Conservation (phyloP, 92 coral and sea anemone species). For the Heteractis magnifica region DNA sequence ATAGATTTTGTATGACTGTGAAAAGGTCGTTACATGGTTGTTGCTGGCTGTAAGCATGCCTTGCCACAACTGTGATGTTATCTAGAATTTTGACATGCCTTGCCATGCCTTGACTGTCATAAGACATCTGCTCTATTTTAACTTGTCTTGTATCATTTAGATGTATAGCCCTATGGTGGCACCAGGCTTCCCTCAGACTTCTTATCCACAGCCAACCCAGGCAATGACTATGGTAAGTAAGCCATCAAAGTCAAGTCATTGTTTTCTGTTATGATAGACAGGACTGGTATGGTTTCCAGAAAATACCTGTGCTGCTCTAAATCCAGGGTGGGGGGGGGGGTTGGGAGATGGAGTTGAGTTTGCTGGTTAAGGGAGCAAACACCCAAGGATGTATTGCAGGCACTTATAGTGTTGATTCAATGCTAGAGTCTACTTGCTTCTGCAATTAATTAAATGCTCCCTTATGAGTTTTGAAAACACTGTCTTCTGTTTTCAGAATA, state of each 20-base stretch:
- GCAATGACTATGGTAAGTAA: conserved; percentile 29
- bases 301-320: no score
- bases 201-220: conserved; percentile 51
- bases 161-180: conserved; percentile 61
- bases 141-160: conserved; percentile 15
- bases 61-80: no score
- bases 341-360: no score
- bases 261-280: no score
- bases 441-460: background rate
- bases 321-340: no score
- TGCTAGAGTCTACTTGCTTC: background rate
- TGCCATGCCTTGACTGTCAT: background rate
- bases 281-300: no score
- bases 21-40: no score
- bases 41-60: no score
- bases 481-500: conserved; percentile 33
- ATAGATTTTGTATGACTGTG: no score
- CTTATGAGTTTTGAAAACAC: background rate
- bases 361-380: no score
- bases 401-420: background rate
- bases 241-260: background rate
- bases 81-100: no score
- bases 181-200: conserved; percentile 66
- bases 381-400: no score
- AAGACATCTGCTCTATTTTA: background rate